Base-by-base conservation (phyloP, 2,113 vertebrate species). In the Parus major region DNA sequence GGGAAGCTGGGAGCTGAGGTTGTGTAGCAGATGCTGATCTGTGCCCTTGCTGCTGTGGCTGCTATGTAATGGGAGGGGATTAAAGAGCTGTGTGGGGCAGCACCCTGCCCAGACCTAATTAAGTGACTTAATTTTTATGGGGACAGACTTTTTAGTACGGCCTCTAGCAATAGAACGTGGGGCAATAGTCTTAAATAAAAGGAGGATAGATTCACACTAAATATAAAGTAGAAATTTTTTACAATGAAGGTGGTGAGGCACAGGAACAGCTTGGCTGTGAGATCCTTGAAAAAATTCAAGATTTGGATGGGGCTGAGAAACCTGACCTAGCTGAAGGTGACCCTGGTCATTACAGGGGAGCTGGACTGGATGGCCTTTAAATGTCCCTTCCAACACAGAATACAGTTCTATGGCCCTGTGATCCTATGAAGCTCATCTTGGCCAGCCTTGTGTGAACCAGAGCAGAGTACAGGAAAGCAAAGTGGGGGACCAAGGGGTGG, bases 191-290 rank as follows among this genome's bases (percentile, higher is more conserved):
- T 52, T 83, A 56, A 76, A n/a, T 10, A 28, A 39, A 57, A 63
- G n/a, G 11, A 81, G 9, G 5, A 4, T 7, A 46, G n/a, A 61
- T 66, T 80, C 27, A 61, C 46, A 13, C 15, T 31, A 29, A 41
- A n/a, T 39, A 21, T 14, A 57, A 57, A 29, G 27, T 12, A 52
- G 29, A 56, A 27, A 4, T 9, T 24, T n/a, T 65, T 92, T 61
- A 46, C 0, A 1, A 0, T 41, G 10, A 31, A 8, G 8, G 7
- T 49, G 53, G 6, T 66, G 57, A 65, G 29, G 42, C 24, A 27
- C 31, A 12, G 27, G 33, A 42, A 23, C 10, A 49, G 7, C 8
- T 11, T 86, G 46, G 8, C 31, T 70, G 36, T 42, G 61, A 83
- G 44, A 29, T 21, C 15, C 24, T 29, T 42, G 18, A 46, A 41